Conservation (phyloP, 1,140 invertebrate species). For the Brachionus asplanchnoidis region DNA sequence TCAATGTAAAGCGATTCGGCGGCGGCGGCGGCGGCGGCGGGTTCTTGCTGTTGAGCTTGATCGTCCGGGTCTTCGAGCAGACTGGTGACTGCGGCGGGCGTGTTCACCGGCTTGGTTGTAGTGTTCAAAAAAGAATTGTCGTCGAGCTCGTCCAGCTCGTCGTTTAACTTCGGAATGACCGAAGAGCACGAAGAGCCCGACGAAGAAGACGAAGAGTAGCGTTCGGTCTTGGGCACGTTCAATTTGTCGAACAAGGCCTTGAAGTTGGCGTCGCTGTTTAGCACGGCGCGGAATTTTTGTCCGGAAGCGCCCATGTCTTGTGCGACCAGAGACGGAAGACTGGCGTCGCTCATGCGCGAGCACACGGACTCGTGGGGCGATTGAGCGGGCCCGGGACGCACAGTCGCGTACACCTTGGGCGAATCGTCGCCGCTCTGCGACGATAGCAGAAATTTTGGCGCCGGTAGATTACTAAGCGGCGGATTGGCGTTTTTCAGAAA, state of each 20-base stretch:
- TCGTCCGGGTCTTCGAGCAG: not conserved
- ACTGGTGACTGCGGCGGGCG: not conserved
- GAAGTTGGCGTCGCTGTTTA: not conserved
- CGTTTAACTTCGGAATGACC: not conserved
- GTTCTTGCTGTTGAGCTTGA: too few species aligned
- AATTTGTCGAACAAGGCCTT: constrained; percentile 5
- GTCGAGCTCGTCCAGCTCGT: not conserved
- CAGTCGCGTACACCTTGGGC: not conserved
- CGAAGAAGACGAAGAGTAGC: not conserved
- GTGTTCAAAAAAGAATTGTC: not conserved
- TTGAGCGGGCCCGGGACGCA: not conserved
- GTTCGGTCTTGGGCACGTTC: not conserved
- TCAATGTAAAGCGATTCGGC: not conserved
- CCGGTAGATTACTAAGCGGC: not conserved
- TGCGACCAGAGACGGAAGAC: not conserved
- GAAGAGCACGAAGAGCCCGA: not conserved
- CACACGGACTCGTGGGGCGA: constrained; percentile 33
- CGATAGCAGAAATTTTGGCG: not conserved
- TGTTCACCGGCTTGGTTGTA: constrained; percentile 24
- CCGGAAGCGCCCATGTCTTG: not conserved
- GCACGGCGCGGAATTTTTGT: not conserved
- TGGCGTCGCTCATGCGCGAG: constrained; percentile 33
- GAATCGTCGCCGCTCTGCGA: not conserved
- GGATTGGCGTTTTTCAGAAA: not conserved
- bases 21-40: too few species aligned